A percentile compares a stretch with the other conserved stretches of the same genome.
phyloP scores from a whole-genome alignment of 2,113 vertebrate genomes.

The Mugil cephalus region DNA sequence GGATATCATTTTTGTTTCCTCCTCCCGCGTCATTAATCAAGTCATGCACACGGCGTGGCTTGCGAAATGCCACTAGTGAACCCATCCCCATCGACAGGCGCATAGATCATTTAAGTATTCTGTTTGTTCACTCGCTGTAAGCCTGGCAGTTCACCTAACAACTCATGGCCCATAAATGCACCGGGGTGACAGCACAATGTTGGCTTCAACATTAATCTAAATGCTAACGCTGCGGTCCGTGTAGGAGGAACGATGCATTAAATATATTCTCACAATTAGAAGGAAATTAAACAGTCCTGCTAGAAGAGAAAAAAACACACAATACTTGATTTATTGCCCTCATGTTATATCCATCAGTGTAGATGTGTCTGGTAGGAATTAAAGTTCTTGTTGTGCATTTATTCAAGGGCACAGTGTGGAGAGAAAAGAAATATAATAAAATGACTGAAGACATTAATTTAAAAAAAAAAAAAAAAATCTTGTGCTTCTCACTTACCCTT shows the following conservation, averaged over 20 bases:
- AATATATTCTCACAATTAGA: constrained; percentile 34
- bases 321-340: constrained; percentile 41
- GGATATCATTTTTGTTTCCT: constrained; percentile 17
- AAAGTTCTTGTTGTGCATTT: constrained; percentile 36
- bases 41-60: not conserved
- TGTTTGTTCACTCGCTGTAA: not conserved
- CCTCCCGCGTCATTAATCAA: constrained; percentile 21
- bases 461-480: too few species aligned
- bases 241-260: constrained; percentile 3
- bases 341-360: constrained; percentile 60
- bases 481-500: too few species aligned
- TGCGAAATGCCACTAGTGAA: constrained; percentile 7
- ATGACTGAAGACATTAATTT: constrained; percentile 48
- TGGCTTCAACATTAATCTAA: constrained; percentile 19
- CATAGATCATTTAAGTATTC: not conserved
- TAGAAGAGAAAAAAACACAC: constrained; percentile 15
- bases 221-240: not conserved
- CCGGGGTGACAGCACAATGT: not conserved
- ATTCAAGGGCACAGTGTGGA: constrained; percentile 24
- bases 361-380: constrained; percentile 12
- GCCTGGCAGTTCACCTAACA: constrained; percentile 11
- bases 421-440: constrained; percentile 24
- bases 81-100: constrained; percentile 4
- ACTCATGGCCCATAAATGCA: constrained; percentile 9
- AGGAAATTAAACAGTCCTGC: constrained; percentile 18